Base-by-base conservation (phyloP, 2,797 vertebrate genomes). In the Tinamus major region DNA sequence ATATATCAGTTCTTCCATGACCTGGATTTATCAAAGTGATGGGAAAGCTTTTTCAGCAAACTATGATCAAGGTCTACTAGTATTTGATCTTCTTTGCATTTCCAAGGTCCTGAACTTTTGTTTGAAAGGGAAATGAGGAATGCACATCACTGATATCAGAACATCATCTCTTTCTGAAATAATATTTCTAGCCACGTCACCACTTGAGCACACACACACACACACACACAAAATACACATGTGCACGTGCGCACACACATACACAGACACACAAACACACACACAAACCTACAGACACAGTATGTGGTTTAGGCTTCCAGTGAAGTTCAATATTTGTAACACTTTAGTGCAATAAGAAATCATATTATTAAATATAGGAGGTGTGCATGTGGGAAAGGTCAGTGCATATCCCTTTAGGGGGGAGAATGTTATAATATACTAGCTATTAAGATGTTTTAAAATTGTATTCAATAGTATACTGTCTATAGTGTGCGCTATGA, bases 101-200 rank as follows among this genome's bases (percentile, higher is more conserved):
- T 97, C 89, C 87, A 90, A 95, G 37, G 68, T 87, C 83, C 81
- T 79, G 97, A 96, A 96, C 97, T 97, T 97, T 87, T 97, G 95
- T 98, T 98, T 96, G 96, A 88, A 98, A 98, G 97, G 98, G 98
- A 98, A 99, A 98, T 97, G 96, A 98, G 98, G 98, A 99, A 99
- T 99, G 99, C 99, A 99, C 99, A 99, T 99, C 99, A 98, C 97
- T 99, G 98, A 98, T 98, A 98, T 95, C 92, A 93, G 88, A 96
- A 90, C 33, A 9, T 97, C 93, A 95, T 94, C 92, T 92, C 85
- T 92, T 83, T 90, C 79, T 64, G 59, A 61, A n/a, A 58, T 48
- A 44, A 15, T 85, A 65, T 85, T 91, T 91, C 55, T 90, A 4
- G 69, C 85, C 55, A 90, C 70, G 33, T 84, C 71, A 55, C 35